phyloP scores from a whole-genome alignment of 2,113 vertebrate genomes.

The Anseranas semipalmata region DNA sequence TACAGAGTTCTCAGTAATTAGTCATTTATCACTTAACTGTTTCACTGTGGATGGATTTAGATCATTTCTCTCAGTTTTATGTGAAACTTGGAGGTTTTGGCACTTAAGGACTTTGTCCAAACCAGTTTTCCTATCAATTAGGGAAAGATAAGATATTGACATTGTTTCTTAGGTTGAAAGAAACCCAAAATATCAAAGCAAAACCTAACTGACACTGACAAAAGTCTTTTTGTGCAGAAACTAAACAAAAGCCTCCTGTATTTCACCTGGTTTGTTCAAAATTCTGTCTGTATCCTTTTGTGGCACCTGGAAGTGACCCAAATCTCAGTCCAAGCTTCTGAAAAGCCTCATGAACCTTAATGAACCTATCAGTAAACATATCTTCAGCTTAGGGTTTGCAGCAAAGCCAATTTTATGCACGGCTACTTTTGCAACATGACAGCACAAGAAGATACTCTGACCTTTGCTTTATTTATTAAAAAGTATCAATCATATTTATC shows the following conservation, averaged over 20 bases:
- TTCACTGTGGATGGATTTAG: not conserved
- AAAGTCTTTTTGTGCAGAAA: not conserved
- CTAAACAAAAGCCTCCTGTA: not conserved
- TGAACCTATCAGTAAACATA: not conserved
- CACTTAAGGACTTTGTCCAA: not conserved
- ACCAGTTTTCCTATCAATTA: not conserved
- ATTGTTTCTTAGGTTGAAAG: not conserved
- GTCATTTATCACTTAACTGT: not conserved
- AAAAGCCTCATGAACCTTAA: not conserved
- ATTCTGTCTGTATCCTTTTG: not conserved
- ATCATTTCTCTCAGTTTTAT: not conserved
- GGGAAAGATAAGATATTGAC: not conserved
- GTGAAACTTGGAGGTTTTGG: not conserved
- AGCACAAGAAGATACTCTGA: not conserved
- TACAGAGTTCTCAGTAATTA: rapidly evolving
- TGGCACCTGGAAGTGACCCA: not conserved
- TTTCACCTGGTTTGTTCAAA: not conserved
- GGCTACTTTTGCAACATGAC: not conserved
- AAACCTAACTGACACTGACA: not conserved
- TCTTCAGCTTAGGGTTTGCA: not conserved
- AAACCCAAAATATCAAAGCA: not conserved
- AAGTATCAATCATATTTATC: not conserved
- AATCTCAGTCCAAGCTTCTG: not conserved
- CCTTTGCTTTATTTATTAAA: conserved; percentile 30
- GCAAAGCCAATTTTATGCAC: not conserved